Percentiles rank a stretch among this genome's conserved stretches.
Evolutionary conservation across 2,113 vertebrate genomes (phyloP).

Genomic region (Cheilinus undulatus): DNA sequence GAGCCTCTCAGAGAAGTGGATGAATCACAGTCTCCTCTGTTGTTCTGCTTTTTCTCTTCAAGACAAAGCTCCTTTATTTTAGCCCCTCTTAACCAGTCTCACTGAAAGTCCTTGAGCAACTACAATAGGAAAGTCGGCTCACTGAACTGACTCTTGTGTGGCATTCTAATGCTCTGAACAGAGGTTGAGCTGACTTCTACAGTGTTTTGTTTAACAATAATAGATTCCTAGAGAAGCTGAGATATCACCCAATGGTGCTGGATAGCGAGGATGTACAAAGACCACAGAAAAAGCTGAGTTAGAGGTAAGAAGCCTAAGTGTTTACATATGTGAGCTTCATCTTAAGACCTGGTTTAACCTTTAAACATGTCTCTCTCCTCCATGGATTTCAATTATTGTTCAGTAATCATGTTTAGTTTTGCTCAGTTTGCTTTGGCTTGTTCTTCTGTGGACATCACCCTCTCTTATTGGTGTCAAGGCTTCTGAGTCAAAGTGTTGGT

Average conservation of each 20-base stretch:
- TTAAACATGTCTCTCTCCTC: constrained; percentile 1
- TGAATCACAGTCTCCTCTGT: constrained; percentile 61
- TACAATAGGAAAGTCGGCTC: constrained; percentile 12
- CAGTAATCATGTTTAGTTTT: constrained; percentile 12
- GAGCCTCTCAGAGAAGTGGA: constrained; percentile 55
- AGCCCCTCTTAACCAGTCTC: constrained; percentile 35
- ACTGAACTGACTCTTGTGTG: constrained; percentile 5
- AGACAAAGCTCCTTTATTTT: constrained; percentile 57
- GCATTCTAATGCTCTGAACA: constrained; percentile 35
- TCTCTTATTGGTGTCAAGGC: constrained; percentile 16
- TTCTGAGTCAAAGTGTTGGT: constrained; percentile 18
- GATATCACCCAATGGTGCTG: constrained; percentile 28
- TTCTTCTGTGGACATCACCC: constrained; percentile 12
- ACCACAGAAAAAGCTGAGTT: constrained; percentile 75
- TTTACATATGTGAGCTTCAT: not conserved
- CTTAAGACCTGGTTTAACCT: constrained; percentile 4
- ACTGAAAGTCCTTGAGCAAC: constrained; percentile 59
- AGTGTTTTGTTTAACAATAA: constrained; percentile 52
- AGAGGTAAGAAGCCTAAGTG: constrained; percentile 72
- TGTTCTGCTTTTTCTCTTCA: constrained; percentile 56
- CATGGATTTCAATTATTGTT: not conserved
- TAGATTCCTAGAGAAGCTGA: constrained; percentile 56
- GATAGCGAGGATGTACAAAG: constrained; percentile 79
- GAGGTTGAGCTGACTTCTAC: constrained; percentile 44
- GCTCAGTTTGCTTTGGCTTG: constrained; percentile 19